Base-by-base conservation (phyloP, 1,140 invertebrate genomes). In the Cotesia glomerata region DNA sequence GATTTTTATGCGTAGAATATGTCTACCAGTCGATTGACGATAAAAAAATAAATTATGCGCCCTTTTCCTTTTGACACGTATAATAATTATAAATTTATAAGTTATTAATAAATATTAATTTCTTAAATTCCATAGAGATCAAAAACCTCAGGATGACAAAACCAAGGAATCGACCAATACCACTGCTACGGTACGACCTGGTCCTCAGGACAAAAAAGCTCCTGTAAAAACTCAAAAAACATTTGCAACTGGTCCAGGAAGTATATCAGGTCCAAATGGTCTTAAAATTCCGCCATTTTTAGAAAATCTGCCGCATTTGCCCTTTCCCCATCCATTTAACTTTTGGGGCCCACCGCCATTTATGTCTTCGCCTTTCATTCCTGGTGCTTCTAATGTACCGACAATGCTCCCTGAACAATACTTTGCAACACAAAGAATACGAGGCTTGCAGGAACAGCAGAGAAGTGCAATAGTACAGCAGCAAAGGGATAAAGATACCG, bases 351-450 rank as follows among this genome's bases (percentile, higher is more conserved):
- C 90, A 34, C 92, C 91, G 74, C 92, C 91, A 72, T 88, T 93
- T 69, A 93, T 92, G 84, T 87, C 91, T 77, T 89, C 90, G n/a
- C 87, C 86, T 1, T 88, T 93, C 54, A 86, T 87, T 58, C 71
- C 76, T 0, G 85, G 81, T 4, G 84, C 82, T 8, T 79, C 87
- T 18, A 85, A 88, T 74, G 88, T 90, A 68, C 84, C 89, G 18
- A 81, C 89, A 32, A 86, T 89, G 65, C 86, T 91, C 49, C 89
- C 89, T 11, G 91, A 92, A 51, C 89, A 91, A 56, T 91, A 94
- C 77, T 94, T 94, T 81, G 93, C 93, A 1, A 92, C 93, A 9
- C 93, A 95, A 76, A 93, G 95, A 89, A 94, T 94, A 87, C 91
- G 93, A 59, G 90, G 92, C 34, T 84, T 94, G 59, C 92, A 94